Evolutionary conservation across 2,888 invertebrate genomes (phyloP).

Genomic region (Hofmannophila pseudospretella): DNA sequence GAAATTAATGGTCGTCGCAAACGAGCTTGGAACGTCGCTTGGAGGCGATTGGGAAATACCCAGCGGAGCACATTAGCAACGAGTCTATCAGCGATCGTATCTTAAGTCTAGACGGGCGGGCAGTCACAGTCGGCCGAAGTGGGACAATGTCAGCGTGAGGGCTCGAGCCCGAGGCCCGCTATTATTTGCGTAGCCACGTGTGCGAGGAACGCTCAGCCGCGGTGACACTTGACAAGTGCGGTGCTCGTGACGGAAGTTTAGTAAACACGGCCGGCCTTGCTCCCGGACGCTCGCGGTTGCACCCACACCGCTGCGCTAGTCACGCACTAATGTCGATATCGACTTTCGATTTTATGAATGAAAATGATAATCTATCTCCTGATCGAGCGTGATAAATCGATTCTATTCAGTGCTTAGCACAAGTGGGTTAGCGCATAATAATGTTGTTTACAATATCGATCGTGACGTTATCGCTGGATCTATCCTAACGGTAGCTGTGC

Average conservation of each 20-base stretch:
- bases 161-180: conserved; percentile 57
- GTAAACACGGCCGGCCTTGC: conserved; percentile 73
- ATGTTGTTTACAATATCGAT: conserved; percentile 2
- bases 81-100: conserved; percentile 55
- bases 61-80: conserved; percentile 31
- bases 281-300: conserved; percentile 43
- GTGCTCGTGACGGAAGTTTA: conserved; percentile 68
- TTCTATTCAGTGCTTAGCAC: conserved; percentile 38
- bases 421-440: conserved; percentile 36
- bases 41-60: conserved; percentile 31
- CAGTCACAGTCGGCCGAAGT: conserved; percentile 28
- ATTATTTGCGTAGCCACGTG: conserved; percentile 75
- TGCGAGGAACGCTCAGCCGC: conserved; percentile 23
- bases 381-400: conserved; percentile 50
- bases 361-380: conserved; percentile 49
- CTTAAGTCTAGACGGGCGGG: conserved; percentile 60
- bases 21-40: conserved; percentile 12
- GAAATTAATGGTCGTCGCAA: too few relatives aligned
- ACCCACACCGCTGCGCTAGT: conserved; percentile 31
- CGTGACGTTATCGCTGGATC: not conserved
- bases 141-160: conserved; percentile 72
- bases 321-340: conserved; percentile 47
- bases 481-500: not conserved
- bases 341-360: conserved; percentile 39
- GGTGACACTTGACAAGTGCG: conserved; percentile 58